A percentile compares a stretch with the other conserved stretches of the same genome.
Evolutionary conservation across 1,140 invertebrate genomes (phyloP).

Genomic region (Caenorhabditis tropicalis): DNA sequence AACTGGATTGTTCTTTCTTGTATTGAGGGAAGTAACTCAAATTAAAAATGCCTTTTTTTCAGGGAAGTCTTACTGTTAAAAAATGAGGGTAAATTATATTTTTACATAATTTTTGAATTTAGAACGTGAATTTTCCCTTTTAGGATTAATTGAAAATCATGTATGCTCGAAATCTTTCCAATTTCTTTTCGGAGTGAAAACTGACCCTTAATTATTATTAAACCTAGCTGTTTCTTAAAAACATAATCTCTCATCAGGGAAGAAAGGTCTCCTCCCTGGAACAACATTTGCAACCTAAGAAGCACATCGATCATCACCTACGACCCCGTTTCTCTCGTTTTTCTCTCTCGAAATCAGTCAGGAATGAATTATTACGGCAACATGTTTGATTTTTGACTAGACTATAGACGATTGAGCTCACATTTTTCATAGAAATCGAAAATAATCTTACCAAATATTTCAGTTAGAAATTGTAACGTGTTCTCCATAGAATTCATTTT

Average conservation of each 20-base stretch:
- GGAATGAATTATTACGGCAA: constrained; percentile 20
- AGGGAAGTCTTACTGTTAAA: neutral
- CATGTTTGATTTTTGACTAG: neutral
- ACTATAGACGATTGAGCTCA: neutral
- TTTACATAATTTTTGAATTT: too few species aligned
- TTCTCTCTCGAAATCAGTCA: constrained; percentile 34
- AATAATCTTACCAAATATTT: neutral
- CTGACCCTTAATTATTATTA: neutral
- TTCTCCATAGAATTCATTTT: neutral
- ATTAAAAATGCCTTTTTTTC: neutral
- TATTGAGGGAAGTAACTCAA: neutral
- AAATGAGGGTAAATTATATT: too few species aligned
- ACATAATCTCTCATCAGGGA: neutral
- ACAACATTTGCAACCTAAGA: neutral
- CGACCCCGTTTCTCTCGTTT: neutral
- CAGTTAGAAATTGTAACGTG: constrained; percentile 10
- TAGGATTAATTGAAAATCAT: too few species aligned
- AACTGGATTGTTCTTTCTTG: neutral
- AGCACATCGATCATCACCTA: constrained; percentile 5
- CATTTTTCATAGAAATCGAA: neutral
- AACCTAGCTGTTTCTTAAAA: neutral
- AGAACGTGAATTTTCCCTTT: too few species aligned
- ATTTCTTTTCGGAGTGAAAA: too few species aligned
- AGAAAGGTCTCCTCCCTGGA: neutral
- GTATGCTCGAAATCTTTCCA: too few species aligned